These are phyloP conservation scores for Phengaris alcon DNA, from an alignment of 2,888 invertebrate genomes.

Conservation along the genomic window DNA sequence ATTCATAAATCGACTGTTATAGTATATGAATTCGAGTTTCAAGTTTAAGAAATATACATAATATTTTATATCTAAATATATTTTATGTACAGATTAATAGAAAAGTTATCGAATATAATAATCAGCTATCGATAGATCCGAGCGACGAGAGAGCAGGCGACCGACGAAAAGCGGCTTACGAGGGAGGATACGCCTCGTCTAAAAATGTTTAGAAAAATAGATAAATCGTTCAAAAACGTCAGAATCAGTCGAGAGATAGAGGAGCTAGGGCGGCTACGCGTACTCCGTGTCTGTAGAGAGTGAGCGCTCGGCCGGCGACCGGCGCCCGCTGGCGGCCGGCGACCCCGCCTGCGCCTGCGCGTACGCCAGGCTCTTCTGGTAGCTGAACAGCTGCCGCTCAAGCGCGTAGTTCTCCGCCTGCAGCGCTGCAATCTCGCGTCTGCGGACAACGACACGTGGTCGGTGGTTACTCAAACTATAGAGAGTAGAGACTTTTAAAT, in stretches of 20 bases:
- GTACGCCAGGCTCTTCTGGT: conserved; percentile 88
- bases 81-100: conserved; percentile 79
- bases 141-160: conserved; percentile 77
- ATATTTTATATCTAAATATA: conserved; percentile 79
- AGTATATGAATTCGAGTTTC: conserved; percentile 78
- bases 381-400: conserved; percentile 89
- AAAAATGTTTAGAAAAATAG: conserved; percentile 79
- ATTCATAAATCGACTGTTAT: conserved; percentile 78
- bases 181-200: conserved; percentile 77
- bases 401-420: conserved; percentile 91
- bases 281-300: conserved; percentile 86
- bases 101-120: conserved; percentile 78
- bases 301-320: conserved; percentile 79
- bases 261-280: conserved; percentile 74
- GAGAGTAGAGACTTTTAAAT: too few species aligned
- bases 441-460: conserved; percentile 54
- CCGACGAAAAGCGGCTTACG: conserved; percentile 76
- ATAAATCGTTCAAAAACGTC: conserved; percentile 79
- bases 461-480: neutral
- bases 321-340: conserved; percentile 72
- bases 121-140: conserved; percentile 77
- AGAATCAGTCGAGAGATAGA: conserved; percentile 75
- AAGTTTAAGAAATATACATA: conserved; percentile 78
- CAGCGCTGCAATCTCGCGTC: conserved; percentile 87
- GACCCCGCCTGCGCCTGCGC: conserved; percentile 82